Evolutionary conservation across 2,797 vertebrate genomes (phyloP).

Genomic region (Cephalopachus bancanus): DNA sequence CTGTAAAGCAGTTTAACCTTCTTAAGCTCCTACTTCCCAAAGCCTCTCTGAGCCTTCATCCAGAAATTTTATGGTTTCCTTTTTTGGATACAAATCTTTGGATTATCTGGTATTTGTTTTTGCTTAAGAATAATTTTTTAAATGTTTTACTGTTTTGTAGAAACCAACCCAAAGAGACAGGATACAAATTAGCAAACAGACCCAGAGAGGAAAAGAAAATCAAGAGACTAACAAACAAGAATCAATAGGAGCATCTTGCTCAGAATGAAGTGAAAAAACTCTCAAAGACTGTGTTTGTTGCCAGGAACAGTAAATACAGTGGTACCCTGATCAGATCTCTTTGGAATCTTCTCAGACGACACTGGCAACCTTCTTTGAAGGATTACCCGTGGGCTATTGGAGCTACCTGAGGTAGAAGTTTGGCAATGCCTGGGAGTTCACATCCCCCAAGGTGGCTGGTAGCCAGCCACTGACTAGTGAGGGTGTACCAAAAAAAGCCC

Average conservation of each 20-base stretch:
- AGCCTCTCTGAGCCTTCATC: not conserved
- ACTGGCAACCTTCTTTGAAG: not conserved
- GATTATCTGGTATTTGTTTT: constrained; percentile 60
- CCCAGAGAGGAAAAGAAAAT: not conserved
- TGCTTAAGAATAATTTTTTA: not conserved
- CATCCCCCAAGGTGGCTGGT: not conserved
- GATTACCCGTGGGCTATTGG: not conserved
- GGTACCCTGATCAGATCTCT: not conserved
- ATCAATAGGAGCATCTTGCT: not conserved
- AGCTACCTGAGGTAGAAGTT: not conserved
- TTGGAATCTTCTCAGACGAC: not conserved
- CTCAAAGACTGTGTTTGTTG: not conserved
- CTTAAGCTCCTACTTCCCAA: constrained; percentile 24
- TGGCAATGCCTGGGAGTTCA: not conserved
- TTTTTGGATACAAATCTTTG: constrained; percentile 49
- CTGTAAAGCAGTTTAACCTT: constrained; percentile 31
- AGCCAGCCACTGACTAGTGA: not conserved
- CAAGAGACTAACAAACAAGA: not conserved
- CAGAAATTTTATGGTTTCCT: constrained; percentile 36
- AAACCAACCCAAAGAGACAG: not conserved
- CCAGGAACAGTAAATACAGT: not conserved
- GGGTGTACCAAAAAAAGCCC: not conserved
- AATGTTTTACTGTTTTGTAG: not conserved
- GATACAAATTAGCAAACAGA: not conserved
- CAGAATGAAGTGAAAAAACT: not conserved